Base-by-base conservation (phyloP, 2,797 vertebrate genomes). In the Sardinella longiceps region DNA sequence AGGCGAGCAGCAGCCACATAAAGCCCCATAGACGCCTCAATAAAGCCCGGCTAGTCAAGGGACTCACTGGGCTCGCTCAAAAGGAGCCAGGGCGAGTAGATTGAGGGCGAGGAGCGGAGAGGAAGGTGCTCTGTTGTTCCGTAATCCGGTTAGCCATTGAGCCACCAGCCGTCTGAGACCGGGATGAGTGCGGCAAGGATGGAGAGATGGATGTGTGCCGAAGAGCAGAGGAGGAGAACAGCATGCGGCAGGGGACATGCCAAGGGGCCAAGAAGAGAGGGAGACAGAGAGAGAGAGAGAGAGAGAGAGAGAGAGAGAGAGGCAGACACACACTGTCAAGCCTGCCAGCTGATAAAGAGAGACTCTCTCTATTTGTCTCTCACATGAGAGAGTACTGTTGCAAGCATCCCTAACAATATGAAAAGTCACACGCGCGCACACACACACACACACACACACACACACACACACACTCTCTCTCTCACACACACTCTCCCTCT, bases 61-160 rank as follows among this genome's bases (percentile, higher is more conserved):
- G 97, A 96, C 94, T 90, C 97, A 96, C 94, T 90, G 95, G 92
- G 95, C 94, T 92, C 92, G 95, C 95, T 98, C 96, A 98, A 99
- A 98, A 96, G 96, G 96, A 92, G 93, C 93, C 94, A 95, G 93
- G 90, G 93, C 86, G 91, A 89, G 91, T 88, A 89, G 91, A 96
- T 96, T 95, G 94, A 96, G 93, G 93, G 92, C 91, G 86, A 92
- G 95, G 94, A 95, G 95, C 95, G 90, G 92, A 96, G 95, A 91
- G 95, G 97, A 97, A 97, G 97, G 96, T 98, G 96, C 96, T 98
- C 98, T 98, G 96, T 99, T 98, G 97, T 98, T 95, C 95, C 95
- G 94, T 97, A 98, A 99, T 99, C 97, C 95, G 93, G 95, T 96
- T 96, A 95, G 93, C 95, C 95, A 94, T 97, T 94, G 92, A 97